Evolutionary conservation across 2,113 vertebrate genomes (phyloP).

Genomic region (Merops nubicus): DNA sequence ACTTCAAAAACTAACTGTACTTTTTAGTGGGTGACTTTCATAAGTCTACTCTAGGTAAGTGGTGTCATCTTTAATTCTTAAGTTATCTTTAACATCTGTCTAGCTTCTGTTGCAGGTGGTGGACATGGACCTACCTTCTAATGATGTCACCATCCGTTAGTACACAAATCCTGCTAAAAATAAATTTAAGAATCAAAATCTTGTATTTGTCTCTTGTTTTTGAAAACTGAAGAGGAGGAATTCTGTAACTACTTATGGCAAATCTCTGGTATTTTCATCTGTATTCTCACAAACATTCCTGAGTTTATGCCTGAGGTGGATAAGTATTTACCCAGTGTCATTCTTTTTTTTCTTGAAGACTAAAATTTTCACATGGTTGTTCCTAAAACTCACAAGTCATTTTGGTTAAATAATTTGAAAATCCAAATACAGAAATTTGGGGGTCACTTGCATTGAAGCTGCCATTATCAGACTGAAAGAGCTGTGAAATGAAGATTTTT

Average conservation of each 20-base stretch:
- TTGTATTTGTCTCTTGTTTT: constrained; percentile 90
- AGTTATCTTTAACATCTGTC: constrained; percentile 81
- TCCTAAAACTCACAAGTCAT: not conserved
- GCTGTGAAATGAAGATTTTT: not conserved
- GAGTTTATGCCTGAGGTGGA: not conserved
- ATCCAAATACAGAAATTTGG: not conserved
- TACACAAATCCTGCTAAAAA: constrained; percentile 81
- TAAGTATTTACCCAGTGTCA: not conserved
- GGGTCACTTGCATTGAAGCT: not conserved
- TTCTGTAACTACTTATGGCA: constrained; percentile 14
- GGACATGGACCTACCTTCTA: constrained; percentile 80
- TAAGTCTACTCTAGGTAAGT: constrained; percentile 72
- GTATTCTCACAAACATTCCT: not conserved
- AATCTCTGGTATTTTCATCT: not conserved
- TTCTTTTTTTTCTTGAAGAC: not conserved
- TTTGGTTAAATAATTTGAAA: not conserved
- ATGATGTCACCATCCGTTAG: constrained; percentile 79
- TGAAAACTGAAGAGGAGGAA: constrained; percentile 47
- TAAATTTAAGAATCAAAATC: constrained; percentile 87
- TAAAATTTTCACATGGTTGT: not conserved
- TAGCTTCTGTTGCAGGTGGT: constrained; percentile 89
- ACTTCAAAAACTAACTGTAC: constrained; percentile 21
- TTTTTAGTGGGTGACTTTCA: constrained; percentile 36
- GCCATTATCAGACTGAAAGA: not conserved
- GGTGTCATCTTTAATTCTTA: constrained; percentile 50